Evolutionary conservation across 2,888 invertebrate species (phyloP).

Genomic region (Serrognathus titanus): DNA sequence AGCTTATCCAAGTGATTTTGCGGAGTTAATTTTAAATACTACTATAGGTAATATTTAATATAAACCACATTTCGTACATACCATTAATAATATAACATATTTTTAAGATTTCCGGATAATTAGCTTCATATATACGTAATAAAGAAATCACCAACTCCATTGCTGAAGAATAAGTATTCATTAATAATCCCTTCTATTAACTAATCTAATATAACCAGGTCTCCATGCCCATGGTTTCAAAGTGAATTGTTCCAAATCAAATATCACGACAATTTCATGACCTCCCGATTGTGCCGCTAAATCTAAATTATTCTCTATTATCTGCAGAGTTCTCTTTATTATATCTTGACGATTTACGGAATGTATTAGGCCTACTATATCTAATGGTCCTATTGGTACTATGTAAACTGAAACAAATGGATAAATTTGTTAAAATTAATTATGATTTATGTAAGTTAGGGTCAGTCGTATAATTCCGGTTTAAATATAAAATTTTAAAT

Average conservation of each 20-base stretch:
- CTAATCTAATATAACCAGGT: constrained; percentile 57
- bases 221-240: constrained; percentile 81
- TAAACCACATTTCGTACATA: too few relatives aligned
- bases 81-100: constrained; percentile 84
- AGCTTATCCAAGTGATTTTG: too few relatives aligned
- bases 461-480: neutral
- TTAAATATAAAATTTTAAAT: neutral
- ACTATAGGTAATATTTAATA: too few relatives aligned
- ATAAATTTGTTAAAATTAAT: neutral
- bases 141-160: constrained; percentile 77
- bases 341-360: constrained; percentile 69
- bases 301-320: constrained; percentile 64
- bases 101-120: constrained; percentile 89
- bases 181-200: neutral
- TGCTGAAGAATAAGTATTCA: constrained; percentile 48
- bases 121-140: constrained; percentile 84
- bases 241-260: constrained; percentile 77
- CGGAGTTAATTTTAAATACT: too few relatives aligned
- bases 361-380: constrained; percentile 77
- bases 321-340: constrained; percentile 64
- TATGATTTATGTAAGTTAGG: neutral
- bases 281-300: constrained; percentile 60
- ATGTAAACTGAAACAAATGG: constrained; percentile 43
- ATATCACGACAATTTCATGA: constrained; percentile 65
- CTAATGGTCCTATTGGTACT: constrained; percentile 76